phyloP scores from a whole-genome alignment of 2,888 invertebrate genomes.

The Stenotaenia linearis region DNA sequence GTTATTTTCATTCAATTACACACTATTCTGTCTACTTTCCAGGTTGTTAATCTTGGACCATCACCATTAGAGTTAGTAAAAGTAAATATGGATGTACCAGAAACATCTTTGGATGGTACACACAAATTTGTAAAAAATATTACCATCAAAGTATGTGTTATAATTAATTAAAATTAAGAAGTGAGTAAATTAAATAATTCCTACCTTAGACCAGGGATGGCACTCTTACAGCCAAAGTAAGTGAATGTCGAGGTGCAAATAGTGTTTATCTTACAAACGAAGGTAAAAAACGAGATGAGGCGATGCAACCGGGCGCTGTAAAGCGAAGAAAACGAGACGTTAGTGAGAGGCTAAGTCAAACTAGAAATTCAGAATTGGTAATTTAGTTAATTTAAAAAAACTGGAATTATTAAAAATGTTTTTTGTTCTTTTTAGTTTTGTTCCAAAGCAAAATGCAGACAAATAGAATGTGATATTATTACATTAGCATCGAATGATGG shows the following conservation, averaged over 20 bases:
- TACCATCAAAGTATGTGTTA: not conserved
- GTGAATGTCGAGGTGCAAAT: not conserved
- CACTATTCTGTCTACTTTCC: not conserved
- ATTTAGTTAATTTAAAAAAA: not conserved
- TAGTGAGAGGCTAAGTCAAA: not conserved
- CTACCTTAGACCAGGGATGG: not conserved
- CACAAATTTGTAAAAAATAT: not conserved
- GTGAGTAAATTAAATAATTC: no score
- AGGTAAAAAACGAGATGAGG: not conserved
- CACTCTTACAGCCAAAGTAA: not conserved
- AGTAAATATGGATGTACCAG: not conserved
- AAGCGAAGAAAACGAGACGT: not conserved
- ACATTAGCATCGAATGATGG: not conserved
- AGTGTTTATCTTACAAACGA: not conserved
- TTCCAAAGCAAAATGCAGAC: not conserved
- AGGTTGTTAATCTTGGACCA: not conserved
- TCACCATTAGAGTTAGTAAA: not conserved
- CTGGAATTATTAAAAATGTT: not conserved
- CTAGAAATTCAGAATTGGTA: not conserved
- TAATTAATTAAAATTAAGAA: not conserved
- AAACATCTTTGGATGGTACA: not conserved
- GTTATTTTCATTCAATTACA: not conserved
- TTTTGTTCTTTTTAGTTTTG: not conserved
- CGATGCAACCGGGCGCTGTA: not conserved
- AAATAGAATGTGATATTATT: not conserved